Evolutionary conservation across 2,113 vertebrate species (phyloP), one percentile per base, ranked within the genome.

Genomic region (Cyphomyrus discorhynchus): DNA sequence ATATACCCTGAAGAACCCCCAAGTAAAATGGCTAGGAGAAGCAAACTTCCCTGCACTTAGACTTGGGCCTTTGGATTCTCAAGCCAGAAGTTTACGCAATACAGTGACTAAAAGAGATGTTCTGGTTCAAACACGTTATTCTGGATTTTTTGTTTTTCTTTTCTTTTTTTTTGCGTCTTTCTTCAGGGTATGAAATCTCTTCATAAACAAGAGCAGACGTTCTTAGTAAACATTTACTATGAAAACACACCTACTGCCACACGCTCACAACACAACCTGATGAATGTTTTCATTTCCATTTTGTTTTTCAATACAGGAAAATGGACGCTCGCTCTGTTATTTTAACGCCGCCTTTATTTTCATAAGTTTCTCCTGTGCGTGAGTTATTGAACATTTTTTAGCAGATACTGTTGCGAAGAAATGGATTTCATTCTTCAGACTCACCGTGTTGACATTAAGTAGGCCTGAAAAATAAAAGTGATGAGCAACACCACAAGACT

Each of bases 111-210:
- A 88, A 82, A 21, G 42, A 74, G n/a, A 46, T 31, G 56, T 53
- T 89, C 70, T 89, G 88, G 88, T 89, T 89, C 31, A 42, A 56
- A 89, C 88, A 89, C 80, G 88, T 89, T 74, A 52, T 83, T 53
- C 88, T 83, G 49, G 19, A 89, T 83, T 82, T 89, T 45, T 39
- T 70, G 1, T 49, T 89, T 80, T 49, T 62, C 24, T 11, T 27
- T 27, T 10, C 24, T 11, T 27, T 27, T 27, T 66, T 70, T 31
- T 31, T 13, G 3, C 62, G 11, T 70, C 62, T 70, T 56, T 82
- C 70, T 89, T 80, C 49, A 17, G 74, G 70, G 49, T 82, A 80
- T 53, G 24, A 82, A 89, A 89, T 89, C 74, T 80, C 74, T 83
- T 42, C 47, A 13, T 39, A 82, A 49, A 82, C 88, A 82, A 52